Evolutionary conservation across 2,797 vertebrate species (phyloP), one percentile per base, ranked within the genome.

Genomic region (Centroberyx gerrardi): DNA sequence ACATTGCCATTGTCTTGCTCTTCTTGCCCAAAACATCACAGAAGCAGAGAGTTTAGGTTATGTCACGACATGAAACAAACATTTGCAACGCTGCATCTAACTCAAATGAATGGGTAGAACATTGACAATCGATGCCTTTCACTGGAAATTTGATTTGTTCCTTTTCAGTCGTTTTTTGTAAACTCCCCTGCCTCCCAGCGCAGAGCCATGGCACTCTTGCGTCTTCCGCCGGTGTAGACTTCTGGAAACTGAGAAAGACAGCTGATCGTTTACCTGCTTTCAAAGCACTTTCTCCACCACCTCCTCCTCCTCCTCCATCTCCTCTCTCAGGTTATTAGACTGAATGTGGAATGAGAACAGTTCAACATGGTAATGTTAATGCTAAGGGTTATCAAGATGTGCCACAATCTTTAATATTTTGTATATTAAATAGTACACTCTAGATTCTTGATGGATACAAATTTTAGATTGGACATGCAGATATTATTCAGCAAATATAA

Each of bases 131-230:
- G 29, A 74, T 67, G 76, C 53, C 59, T 46, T 63, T 54, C 31
- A 63, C 52, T 38, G 74, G 33, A 55, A 65, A 66, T 53, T 46
- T 78, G 46, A 64, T 59, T 72, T 76, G 53, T 73, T 74, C 49
- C 42, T 46, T 69, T 82, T 92, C 77, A 94, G 72, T 94, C 88
- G 1, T 90, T 90, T 81, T 92, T 94, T 2, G 91, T 82, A 62
- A 95, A 95, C 86, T 95, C 93, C 28, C 94, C 94, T 0, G 94
- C 94, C 78, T 96, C 95, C 94, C 94, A 95, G 56, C 94, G 93
- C 70, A 95, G 79, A 75, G 95, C 94, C 94, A 95, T 92, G 84
- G 94, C 93, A 84, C 94, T 95, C 91, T 95, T 96, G 46, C 94
- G 93, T 61, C 93, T 81, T 55, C 90, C 93, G 76, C 92, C 92